Evolutionary conservation across 1,140 invertebrate species (phyloP), one percentile per base, ranked within the genome.

Genomic region (Vanessa atalanta): DNA sequence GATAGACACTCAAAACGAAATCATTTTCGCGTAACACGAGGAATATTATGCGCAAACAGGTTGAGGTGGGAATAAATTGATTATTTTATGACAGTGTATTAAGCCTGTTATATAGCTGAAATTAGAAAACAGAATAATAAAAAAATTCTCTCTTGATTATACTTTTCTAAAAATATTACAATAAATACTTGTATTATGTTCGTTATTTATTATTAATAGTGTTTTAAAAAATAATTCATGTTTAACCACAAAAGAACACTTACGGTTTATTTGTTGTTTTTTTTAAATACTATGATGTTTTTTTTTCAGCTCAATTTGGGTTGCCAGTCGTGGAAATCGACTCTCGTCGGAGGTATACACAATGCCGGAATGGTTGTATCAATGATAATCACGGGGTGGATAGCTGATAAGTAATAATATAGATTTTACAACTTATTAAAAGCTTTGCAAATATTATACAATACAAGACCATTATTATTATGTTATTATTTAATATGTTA

Each of bases 311-410:
- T 90, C 13, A 86, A 88, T 67, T 69, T 90, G 13, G 88, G 83
- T 0, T 90, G 88, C 69, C 79, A 88, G 50, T 83, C 86, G 31
- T 89, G 85, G 87, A 90, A 90, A 65, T 68, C 83, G 3, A 84
- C 85, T 14, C 64, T 90, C 11, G 84, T 90, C 0, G 88, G 88
- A 1, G 85, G 81, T 47, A 70, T 90, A 15, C 88, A 90, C 61
- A 90, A 90, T 70, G 84, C 86, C 7, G 88, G 88, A 20, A 90
- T 90, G 88, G 84, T 89, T n/a, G 73, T 87, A 2, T 89, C 88
- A 3, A 88, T 90, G 85, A 73, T 86, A 61, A 73, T 86, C 7
- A 80, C 86, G 48, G 88, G 88, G 51, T 86, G 83, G 86, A 82
- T 89, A 60, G 77, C 85, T 66, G 88, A 90, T 64, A 90, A 84